Percentiles rank a stretch among this genome's conserved stretches.
Evolutionary conservation across 1,140 invertebrate species (phyloP).

Genomic region (Hylaeus volcanicus): DNA sequence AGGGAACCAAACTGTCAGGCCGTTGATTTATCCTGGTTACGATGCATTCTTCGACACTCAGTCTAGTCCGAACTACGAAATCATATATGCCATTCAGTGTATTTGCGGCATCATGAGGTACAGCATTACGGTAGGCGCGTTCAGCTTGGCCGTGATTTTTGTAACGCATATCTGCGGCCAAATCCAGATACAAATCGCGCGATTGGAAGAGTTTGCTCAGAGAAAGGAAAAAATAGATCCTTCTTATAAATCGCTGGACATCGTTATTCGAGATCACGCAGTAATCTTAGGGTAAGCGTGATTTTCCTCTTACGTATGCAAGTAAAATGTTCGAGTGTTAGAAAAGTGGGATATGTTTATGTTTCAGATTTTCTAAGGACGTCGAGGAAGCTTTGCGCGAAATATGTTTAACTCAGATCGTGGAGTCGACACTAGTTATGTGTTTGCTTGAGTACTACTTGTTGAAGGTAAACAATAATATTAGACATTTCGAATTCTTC

Average conservation of each 20-base stretch:
- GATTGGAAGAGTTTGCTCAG: constrained; percentile 41
- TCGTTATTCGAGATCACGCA: constrained; percentile 40
- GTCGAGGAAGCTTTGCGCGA: constrained; percentile 41
- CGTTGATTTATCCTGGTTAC: constrained; percentile 61
- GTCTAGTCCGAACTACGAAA: constrained; percentile 62
- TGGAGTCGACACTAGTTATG: constrained; percentile 40
- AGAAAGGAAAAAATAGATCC: neutral
- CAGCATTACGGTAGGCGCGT: constrained; percentile 56
- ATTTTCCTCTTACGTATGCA: neutral
- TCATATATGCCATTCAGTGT: constrained; percentile 61
- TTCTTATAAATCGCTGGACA: neutral
- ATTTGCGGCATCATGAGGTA: constrained; percentile 59
- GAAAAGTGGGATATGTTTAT: neutral
- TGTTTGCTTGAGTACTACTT: constrained; percentile 61
- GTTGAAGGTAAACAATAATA: constrained; percentile 39
- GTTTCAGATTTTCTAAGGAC: constrained; percentile 46
- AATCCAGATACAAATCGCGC: constrained; percentile 45
- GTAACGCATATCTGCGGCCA: constrained; percentile 67
- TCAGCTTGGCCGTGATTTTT: constrained; percentile 62
- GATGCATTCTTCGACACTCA: constrained; percentile 61
- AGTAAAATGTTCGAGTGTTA: too few relatives aligned
- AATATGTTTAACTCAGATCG: constrained; percentile 43
- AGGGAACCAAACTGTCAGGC: constrained; percentile 34
- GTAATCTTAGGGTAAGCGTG: constrained; percentile 39
- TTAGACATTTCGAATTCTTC: neutral